These are phyloP conservation scores for Tetrao urogallus DNA, from an alignment of 2,113 vertebrate species.

Conservation along the genomic window DNA sequence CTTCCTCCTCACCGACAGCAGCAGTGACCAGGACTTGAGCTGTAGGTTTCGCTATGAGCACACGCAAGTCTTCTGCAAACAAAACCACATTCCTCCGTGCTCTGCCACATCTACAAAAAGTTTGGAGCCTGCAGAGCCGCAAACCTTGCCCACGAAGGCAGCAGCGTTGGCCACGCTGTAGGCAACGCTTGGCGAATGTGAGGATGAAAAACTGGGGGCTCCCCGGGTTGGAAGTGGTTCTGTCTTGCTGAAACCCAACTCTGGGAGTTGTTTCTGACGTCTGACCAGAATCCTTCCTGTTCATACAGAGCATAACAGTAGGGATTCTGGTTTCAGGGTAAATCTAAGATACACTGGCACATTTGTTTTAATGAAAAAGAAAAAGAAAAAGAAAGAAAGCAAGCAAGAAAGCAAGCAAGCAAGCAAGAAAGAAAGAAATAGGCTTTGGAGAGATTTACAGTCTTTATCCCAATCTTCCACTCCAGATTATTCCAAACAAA, in stretches of 20 bases:
- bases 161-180: neutral
- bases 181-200: too few species aligned
- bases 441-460: neutral
- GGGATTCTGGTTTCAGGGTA: neutral
- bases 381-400: neutral
- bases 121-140: neutral
- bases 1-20: neutral
- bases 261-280: neutral
- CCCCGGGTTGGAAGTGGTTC: neutral
- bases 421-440: neutral
- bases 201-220: too few species aligned
- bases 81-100: neutral
- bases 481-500: neutral
- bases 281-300: too few species aligned
- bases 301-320: neutral
- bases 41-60: neutral
- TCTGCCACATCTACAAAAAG: neutral
- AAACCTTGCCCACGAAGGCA: neutral
- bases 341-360: neutral
- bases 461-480: neutral
- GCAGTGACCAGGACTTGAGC: accelerated
- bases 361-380: neutral
- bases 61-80: neutral
- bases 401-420: too few species aligned
- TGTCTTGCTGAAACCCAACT: neutral